Evolutionary conservation across 2,113 vertebrate genomes (phyloP).

Genomic region (Capricornis sumatraensis): DNA sequence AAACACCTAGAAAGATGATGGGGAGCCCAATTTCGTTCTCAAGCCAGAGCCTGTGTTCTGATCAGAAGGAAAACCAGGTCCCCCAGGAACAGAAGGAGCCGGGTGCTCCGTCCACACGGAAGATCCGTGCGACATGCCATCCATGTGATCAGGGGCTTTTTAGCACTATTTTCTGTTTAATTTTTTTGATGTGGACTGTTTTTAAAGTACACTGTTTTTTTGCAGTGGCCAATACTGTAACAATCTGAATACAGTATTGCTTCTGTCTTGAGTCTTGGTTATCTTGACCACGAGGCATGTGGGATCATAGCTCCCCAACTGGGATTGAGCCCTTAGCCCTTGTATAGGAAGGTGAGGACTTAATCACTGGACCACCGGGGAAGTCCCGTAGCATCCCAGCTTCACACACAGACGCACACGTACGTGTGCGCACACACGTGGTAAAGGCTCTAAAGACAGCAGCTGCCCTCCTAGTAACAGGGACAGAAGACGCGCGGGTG

Average conservation of each 20-base stretch:
- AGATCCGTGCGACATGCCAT: accelerated
- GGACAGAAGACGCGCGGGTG: accelerated
- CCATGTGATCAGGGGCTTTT: accelerated
- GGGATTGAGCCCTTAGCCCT: not conserved
- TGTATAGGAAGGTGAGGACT: not conserved
- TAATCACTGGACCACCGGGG: not conserved
- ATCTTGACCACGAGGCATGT: not conserved
- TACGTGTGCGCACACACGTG: not conserved
- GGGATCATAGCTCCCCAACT: not conserved
- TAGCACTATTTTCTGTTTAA: not conserved
- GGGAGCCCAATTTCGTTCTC: accelerated
- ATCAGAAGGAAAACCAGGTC: not conserved
- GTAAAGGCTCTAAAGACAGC: not conserved
- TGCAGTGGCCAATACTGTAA: no score
- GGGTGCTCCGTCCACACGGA: accelerated
- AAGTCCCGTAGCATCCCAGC: not conserved
- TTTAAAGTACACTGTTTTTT: not conserved
- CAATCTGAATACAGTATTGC: no score
- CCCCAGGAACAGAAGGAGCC: accelerated
- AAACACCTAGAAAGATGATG: not conserved
- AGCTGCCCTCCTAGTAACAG: accelerated
- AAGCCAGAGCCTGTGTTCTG: accelerated
- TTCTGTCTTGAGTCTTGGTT: not conserved
- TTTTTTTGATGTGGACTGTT: not conserved
- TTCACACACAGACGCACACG: not conserved